phyloP scores from a whole-genome alignment of 2,797 vertebrate species.

The Amphiprion clarkii region DNA sequence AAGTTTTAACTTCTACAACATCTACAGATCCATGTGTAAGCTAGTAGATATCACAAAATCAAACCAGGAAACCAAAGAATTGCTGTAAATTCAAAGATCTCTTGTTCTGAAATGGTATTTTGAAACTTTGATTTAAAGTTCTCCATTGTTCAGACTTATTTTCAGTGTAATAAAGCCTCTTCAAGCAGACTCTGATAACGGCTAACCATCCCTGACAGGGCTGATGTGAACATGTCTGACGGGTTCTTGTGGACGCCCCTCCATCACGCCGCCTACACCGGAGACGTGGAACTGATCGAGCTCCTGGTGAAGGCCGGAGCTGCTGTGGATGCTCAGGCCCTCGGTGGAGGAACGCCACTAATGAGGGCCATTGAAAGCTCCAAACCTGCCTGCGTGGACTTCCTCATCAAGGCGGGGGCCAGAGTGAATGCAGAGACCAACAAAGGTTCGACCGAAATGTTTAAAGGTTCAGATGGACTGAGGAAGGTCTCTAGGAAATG shows the following conservation, averaged over 20 bases:
- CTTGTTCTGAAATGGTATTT: no score
- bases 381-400: constrained; percentile 88
- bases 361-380: constrained; percentile 92
- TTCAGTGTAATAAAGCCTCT: background rate
- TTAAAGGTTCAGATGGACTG: background rate
- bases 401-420: constrained; percentile 89
- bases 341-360: constrained; percentile 90
- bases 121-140: no score
- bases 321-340: constrained; percentile 81
- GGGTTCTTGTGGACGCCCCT: constrained; percentile 96
- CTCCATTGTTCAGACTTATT: no score
- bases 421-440: constrained; percentile 86
- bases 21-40: no score
- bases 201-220: constrained; percentile 67
- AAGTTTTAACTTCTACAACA: no score
- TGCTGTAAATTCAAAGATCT: no score
- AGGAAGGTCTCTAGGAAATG: no score
- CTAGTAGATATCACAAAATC: no score
- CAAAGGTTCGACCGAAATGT: constrained; percentile 81
- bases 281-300: constrained; percentile 88
- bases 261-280: constrained; percentile 92
- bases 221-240: constrained; percentile 87
- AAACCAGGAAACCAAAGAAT: no score
- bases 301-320: constrained; percentile 90
- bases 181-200: background rate